Evolutionary conservation across 1,140 invertebrate genomes (phyloP).

Genomic region (Drosophila sucinea): DNA sequence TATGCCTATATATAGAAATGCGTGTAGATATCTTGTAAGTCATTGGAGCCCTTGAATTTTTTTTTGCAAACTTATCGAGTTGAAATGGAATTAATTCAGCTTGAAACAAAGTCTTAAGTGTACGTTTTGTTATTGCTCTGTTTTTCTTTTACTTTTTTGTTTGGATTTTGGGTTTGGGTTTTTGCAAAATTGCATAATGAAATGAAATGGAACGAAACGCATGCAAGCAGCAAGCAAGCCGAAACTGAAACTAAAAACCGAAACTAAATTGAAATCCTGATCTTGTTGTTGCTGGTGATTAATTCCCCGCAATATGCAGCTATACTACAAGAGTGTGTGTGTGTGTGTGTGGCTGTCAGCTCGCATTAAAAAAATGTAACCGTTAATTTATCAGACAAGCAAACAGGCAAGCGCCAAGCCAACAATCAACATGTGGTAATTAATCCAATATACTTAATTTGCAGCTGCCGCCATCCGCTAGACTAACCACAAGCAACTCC

Average conservation of each 20-base stretch:
- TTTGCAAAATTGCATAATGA: conserved; percentile 63
- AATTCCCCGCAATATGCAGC: conserved; percentile 58
- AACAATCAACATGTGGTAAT: conserved; percentile 54
- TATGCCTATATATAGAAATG: conserved; percentile 10
- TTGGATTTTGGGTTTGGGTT: neutral
- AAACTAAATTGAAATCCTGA: conserved; percentile 73
- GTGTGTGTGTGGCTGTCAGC: conserved; percentile 59
- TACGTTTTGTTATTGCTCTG: neutral
- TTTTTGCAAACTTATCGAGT: neutral
- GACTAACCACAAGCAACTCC: neutral
- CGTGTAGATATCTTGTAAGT: neutral
- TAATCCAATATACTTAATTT: conserved; percentile 75
- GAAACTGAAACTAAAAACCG: conserved; percentile 30
- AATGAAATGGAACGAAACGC: conserved; percentile 56
- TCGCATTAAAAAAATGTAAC: conserved; percentile 74
- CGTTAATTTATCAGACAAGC: conserved; percentile 77
- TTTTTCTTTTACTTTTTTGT: conserved; percentile 18
- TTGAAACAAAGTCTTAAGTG: neutral
- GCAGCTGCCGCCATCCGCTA: conserved; percentile 12
- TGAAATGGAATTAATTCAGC: neutral
- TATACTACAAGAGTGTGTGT: neutral
- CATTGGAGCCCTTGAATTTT: conserved; percentile 8
- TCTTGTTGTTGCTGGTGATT: conserved; percentile 64
- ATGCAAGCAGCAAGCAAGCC: conserved; percentile 32
- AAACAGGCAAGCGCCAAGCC: conserved; percentile 36